A percentile compares a stretch with the other conserved stretches of the same genome.
phyloP scores from a whole-genome alignment of 1,140 invertebrate genomes.

The Cyclina sinensis region DNA sequence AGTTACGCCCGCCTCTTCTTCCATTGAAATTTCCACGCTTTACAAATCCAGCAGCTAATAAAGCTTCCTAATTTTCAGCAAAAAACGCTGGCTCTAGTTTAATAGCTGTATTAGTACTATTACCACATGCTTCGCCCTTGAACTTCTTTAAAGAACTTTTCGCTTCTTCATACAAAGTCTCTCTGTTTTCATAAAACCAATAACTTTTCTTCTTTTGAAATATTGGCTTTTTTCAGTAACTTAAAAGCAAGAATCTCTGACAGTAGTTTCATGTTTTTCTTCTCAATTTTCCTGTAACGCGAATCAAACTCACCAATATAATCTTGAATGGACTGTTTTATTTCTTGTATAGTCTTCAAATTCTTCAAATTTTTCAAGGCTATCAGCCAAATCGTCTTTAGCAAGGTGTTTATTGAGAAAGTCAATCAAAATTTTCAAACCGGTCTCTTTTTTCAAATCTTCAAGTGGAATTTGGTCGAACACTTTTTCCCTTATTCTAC shows the following conservation, averaged over 20 bases:
- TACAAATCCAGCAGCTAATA: constrained; percentile 57
- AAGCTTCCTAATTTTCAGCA: constrained; percentile 65
- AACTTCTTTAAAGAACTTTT: constrained; percentile 68
- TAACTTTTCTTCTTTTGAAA: constrained; percentile 72
- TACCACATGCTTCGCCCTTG: constrained; percentile 1
- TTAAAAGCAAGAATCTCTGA: constrained; percentile 73
- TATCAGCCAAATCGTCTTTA: constrained; percentile 68
- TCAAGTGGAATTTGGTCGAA: constrained; percentile 68
- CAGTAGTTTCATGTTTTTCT: constrained; percentile 69
- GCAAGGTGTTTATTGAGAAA: constrained; percentile 68
- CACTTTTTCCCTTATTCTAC: constrained; percentile 62
- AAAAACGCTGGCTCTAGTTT: constrained; percentile 67
- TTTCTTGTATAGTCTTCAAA: constrained; percentile 61
- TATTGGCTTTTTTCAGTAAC: constrained; percentile 68
- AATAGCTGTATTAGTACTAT: constrained; percentile 11
- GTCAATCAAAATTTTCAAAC: constrained; percentile 55
- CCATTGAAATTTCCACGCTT: too few species aligned
- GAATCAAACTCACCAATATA: constrained; percentile 52
- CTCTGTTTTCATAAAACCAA: constrained; percentile 70
- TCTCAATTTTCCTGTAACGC: constrained; percentile 68
- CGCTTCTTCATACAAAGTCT: constrained; percentile 69
- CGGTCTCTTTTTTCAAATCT: constrained; percentile 58
- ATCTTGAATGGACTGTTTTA: neutral
- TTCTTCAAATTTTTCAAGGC: constrained; percentile 65
- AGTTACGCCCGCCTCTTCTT: too few species aligned